Conservation (phyloP, 2,888 invertebrate species). For the Drosophila ochracea region DNA sequence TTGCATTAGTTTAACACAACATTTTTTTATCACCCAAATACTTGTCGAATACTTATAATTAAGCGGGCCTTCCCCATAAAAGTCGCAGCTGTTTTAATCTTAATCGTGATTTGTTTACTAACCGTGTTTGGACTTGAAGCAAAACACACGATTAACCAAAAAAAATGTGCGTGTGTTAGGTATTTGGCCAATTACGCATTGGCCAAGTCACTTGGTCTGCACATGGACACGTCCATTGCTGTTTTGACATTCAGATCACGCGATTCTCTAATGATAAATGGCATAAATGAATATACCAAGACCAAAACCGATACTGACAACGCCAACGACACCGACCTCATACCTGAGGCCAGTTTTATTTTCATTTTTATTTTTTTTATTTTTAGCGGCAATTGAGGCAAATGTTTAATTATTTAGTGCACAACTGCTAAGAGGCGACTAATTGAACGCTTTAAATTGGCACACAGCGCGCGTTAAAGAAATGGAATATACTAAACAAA, state of each 20-base stretch:
- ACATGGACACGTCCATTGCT: slow-evolving; percentile 45
- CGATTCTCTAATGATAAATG: slow-evolving; percentile 59
- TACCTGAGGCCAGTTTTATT: slow-evolving; percentile 27
- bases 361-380: background rate
- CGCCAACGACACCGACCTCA: slow-evolving; percentile 16
- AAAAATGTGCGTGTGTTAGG: slow-evolving; percentile 29
- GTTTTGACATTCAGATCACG: slow-evolving; percentile 70
- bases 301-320: slow-evolving; percentile 21
- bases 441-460: slow-evolving; percentile 46
- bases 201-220: slow-evolving; percentile 42
- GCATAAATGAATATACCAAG: slow-evolving; percentile 56
- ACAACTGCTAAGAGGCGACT: slow-evolving; percentile 47
- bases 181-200: slow-evolving; percentile 39
- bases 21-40: background rate
- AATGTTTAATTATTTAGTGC: slow-evolving; percentile 62
- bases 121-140: slow-evolving; percentile 3
- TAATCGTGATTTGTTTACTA: slow-evolving; percentile 24
- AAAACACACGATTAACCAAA: background rate
- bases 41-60: background rate
- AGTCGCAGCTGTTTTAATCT: background rate
- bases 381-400: slow-evolving; percentile 10
- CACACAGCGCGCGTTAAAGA: slow-evolving; percentile 19
- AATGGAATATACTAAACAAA: slow-evolving; percentile 19
- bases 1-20: background rate
- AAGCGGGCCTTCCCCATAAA: background rate